A percentile compares a stretch with the other conserved stretches of the same genome.
Evolutionary conservation across 2,888 invertebrate genomes (phyloP).

Genomic region (Tetheella fluctuosa): DNA sequence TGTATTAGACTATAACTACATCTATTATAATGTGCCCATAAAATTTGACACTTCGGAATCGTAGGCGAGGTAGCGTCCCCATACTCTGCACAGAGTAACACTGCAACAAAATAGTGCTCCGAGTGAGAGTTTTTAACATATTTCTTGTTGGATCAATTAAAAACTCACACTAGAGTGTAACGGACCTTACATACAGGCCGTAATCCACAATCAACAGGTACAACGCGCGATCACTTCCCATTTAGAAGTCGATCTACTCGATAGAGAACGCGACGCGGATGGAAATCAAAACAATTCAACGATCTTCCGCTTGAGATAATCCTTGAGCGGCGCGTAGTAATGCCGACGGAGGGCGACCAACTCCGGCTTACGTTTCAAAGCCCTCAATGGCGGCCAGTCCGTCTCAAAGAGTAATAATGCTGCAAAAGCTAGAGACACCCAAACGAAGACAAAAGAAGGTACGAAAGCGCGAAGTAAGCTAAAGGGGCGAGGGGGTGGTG

Average conservation of each 20-base stretch:
- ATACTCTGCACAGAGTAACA: neutral
- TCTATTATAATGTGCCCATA: slow-evolving; percentile 51
- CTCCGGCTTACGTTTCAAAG: slow-evolving; percentile 90
- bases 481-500: slow-evolving; percentile 72
- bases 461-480: slow-evolving; percentile 86
- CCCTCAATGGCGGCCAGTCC: slow-evolving; percentile 88
- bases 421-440: slow-evolving; percentile 86
- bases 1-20: slow-evolving; percentile 15
- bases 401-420: slow-evolving; percentile 91
- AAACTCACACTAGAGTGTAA: neutral
- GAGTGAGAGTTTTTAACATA: neutral
- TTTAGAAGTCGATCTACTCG: slow-evolving; percentile 8
- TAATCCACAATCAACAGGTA: neutral
- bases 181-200: neutral
- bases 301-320: slow-evolving; percentile 87
- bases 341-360: slow-evolving; percentile 89
- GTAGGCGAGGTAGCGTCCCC: slow-evolving; percentile 10
- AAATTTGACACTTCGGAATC: slow-evolving; percentile 69
- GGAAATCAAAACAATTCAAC: slow-evolving; percentile 85
- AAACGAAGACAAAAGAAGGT: slow-evolving; percentile 90
- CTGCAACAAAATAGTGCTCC: neutral
- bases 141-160: no score
- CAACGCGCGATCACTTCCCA: slow-evolving; percentile 6
- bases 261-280: slow-evolving; percentile 6
- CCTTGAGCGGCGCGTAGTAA: slow-evolving; percentile 93